Evolutionary conservation across 2,113 vertebrate species (phyloP).

Genomic region (Charina bottae): DNA sequence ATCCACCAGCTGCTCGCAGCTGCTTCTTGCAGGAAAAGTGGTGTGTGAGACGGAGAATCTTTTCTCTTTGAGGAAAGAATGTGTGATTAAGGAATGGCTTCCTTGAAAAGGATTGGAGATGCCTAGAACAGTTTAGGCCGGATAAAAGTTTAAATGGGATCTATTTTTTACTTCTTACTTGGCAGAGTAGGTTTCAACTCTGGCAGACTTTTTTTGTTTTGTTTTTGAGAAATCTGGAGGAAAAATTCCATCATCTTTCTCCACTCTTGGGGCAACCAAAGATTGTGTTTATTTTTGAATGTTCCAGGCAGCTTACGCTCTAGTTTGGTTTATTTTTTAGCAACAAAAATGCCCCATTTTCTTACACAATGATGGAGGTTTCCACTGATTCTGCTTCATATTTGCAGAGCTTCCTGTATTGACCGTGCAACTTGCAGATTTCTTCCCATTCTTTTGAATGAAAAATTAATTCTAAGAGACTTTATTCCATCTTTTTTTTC

Average conservation of each 20-base stretch:
- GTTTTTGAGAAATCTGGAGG: not conserved
- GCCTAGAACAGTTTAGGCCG: not conserved
- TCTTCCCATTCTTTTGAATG: not conserved
- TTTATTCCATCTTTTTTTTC: not conserved
- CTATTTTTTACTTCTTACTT: not conserved
- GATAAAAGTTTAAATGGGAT: not conserved
- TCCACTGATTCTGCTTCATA: not conserved
- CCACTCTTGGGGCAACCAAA: not conserved
- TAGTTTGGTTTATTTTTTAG: not conserved
- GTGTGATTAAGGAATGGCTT: not conserved
- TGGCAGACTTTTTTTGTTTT: not conserved
- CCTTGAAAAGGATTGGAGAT: not conserved
- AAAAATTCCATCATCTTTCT: not conserved
- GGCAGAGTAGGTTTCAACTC: not conserved
- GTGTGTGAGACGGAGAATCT: not conserved
- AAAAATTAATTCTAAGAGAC: not conserved
- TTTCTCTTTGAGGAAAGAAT: not conserved
- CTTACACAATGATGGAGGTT: not conserved
- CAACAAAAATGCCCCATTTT: not conserved
- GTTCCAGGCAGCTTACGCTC: not conserved
- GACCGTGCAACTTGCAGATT: not conserved
- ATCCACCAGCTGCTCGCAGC: not conserved
- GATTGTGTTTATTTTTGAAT: not conserved
- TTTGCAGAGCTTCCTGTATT: not conserved
- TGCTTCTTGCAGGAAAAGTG: not conserved